A percentile compares a stretch with the other conserved stretches of the same genome.
Evolutionary conservation across 1,140 invertebrate species (phyloP).

Genomic region (Asobara japonica): DNA sequence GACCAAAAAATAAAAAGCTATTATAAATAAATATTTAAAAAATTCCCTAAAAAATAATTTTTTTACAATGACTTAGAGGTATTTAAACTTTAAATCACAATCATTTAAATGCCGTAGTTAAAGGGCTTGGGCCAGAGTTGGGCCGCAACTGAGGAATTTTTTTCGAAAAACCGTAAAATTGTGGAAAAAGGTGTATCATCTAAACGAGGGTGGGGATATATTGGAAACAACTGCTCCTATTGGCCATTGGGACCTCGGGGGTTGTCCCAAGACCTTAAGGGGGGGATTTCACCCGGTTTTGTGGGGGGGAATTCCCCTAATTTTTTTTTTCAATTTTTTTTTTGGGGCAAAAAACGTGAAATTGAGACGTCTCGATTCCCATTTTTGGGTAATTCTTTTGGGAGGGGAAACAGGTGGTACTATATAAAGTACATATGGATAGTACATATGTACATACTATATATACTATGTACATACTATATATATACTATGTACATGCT

Average conservation of each 20-base stretch:
- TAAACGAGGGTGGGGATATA: background rate
- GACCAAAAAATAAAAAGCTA: no score
- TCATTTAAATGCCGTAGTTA: background rate
- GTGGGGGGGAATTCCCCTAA: slow-evolving; percentile 13
- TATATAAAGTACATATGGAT: no score
- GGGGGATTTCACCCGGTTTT: background rate
- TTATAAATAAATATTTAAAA: no score
- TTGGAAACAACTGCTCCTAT: background rate
- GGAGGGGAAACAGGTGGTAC: background rate
- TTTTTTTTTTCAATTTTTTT: slow-evolving; percentile 42
- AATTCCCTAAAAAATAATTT: background rate
- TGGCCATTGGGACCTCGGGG: background rate
- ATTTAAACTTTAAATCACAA: slow-evolving; percentile 6
- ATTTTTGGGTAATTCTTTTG: slow-evolving; percentile 60
- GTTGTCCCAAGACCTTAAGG: background rate
- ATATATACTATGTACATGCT: no score
- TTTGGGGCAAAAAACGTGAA: slow-evolving; percentile 54
- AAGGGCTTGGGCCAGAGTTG: background rate
- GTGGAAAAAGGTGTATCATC: background rate
- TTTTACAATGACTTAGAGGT: background rate
- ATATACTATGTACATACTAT: no score
- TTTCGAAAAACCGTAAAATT: background rate
- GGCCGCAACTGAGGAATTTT: background rate
- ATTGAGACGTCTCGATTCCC: slow-evolving; percentile 64
- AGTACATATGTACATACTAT: no score